phyloP scores from a whole-genome alignment of 2,113 vertebrate genomes.

The Tursiops truncatus region DNA sequence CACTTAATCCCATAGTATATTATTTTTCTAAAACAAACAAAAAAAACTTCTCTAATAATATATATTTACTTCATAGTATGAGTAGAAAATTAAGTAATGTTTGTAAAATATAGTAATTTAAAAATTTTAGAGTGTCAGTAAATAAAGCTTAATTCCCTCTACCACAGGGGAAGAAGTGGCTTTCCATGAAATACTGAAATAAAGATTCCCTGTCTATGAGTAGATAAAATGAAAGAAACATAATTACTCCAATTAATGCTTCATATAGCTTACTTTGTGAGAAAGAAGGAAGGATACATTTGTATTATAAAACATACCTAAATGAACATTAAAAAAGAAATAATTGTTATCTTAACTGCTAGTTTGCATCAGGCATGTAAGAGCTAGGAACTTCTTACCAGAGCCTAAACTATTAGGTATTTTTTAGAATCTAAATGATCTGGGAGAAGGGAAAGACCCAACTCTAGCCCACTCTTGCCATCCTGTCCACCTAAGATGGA shows the following conservation, averaged over 20 bases:
- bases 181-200: background rate
- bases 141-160: background rate
- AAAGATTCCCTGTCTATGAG: background rate
- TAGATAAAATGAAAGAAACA: background rate
- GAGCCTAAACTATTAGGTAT: background rate
- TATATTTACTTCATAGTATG: conserved; percentile 9
- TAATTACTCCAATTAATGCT: background rate
- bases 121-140: background rate
- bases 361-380: background rate
- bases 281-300: background rate
- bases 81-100: conserved; percentile 42
- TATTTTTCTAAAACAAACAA: background rate
- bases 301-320: background rate
- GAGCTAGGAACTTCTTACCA: background rate
- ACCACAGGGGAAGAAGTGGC: background rate
- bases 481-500: too few relatives aligned
- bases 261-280: background rate
- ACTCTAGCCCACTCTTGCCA: too few relatives aligned
- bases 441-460: background rate
- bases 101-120: conserved; percentile 26
- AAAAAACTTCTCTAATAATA: background rate
- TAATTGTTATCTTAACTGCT: background rate
- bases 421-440: background rate
- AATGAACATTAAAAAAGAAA: background rate
- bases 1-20: background rate